Evolutionary conservation across 2,888 invertebrate species (phyloP).

Genomic region (Athalia cordata): DNA sequence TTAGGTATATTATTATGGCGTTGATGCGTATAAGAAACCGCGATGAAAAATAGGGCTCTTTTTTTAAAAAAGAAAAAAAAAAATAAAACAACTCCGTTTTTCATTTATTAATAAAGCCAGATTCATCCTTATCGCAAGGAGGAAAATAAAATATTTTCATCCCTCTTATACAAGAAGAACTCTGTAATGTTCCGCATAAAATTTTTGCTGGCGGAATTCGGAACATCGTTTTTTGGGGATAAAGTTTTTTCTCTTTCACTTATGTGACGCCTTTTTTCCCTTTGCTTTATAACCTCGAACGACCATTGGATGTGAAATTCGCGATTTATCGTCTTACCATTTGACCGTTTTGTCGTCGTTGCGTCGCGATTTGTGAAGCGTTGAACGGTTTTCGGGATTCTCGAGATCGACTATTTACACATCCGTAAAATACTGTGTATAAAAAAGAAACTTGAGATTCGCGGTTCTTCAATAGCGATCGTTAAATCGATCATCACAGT

Average conservation of each 20-base stretch:
- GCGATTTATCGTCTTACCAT: conserved; percentile 17
- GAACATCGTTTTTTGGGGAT: not conserved
- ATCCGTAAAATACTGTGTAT: too few species aligned
- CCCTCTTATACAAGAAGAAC: too few species aligned
- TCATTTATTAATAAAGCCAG: too few species aligned
- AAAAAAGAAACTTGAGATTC: not conserved
- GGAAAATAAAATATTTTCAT: too few species aligned
- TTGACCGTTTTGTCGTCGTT: not conserved
- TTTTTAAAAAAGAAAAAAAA: too few species aligned
- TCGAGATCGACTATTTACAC: not conserved
- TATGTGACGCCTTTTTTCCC: not conserved
- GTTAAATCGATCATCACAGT: conserved; percentile 36
- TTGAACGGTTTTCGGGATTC: conserved; percentile 19
- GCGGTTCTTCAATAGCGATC: conserved; percentile 24
- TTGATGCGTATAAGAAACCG: too few species aligned
- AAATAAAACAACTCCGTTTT: too few species aligned
- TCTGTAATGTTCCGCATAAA: too few species aligned
- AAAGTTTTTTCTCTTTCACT: not conserved
- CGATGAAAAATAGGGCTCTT: too few species aligned
- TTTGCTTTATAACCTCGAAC: not conserved
- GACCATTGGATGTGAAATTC: conserved; percentile 13
- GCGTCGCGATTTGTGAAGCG: not conserved
- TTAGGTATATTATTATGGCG: too few species aligned
- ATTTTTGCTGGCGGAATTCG: too few species aligned
- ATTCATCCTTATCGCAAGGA: too few species aligned